Conservation (phyloP, 2,113 vertebrate species). For the Ceratotherium simum region DNA sequence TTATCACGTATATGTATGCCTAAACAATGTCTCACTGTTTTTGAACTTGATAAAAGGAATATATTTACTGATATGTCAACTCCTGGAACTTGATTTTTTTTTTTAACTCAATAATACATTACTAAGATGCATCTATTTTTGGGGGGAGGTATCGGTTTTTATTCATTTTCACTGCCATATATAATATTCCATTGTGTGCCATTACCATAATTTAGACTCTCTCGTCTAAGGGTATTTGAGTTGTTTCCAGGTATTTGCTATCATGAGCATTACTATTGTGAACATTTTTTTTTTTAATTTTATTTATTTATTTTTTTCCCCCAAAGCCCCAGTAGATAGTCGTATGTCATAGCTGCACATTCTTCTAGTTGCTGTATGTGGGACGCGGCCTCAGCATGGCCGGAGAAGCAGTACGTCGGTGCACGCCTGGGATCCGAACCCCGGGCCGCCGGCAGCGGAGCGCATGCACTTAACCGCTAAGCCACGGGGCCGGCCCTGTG, state of each 20-base stretch:
- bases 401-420: too few relatives aligned
- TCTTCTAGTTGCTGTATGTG: too few relatives aligned
- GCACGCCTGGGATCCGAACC: too few relatives aligned
- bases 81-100: background rate
- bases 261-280: background rate
- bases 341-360: too few relatives aligned
- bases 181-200: background rate
- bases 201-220: background rate
- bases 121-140: background rate
- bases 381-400: too few relatives aligned
- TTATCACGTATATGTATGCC: background rate
- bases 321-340: too few relatives aligned
- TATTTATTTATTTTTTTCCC: too few relatives aligned
- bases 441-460: too few relatives aligned
- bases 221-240: background rate
- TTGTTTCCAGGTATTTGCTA: slow-evolving; percentile 16
- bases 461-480: too few relatives aligned
- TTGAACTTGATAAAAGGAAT: background rate
- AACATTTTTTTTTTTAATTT: background rate
- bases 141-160: too few relatives aligned
- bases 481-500: too few relatives aligned
- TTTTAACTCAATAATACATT: background rate
- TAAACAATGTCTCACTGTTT: background rate
- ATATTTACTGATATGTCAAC: background rate
- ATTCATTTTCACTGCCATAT: background rate